Evolutionary conservation across 2,797 vertebrate species (phyloP).

Genomic region (Coluber constrictor): DNA sequence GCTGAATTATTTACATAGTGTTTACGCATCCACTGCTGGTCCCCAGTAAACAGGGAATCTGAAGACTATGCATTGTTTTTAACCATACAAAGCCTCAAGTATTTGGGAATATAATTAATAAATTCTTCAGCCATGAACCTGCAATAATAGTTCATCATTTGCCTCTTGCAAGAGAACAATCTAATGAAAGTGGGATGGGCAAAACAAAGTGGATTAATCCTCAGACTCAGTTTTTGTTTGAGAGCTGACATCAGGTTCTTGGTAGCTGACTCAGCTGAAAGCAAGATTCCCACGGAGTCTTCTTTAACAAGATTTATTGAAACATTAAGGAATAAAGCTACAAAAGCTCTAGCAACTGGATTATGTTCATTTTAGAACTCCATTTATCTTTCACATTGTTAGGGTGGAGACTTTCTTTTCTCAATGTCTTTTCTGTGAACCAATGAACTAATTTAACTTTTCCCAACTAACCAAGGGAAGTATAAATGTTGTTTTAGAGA

Average conservation of each 20-base stretch:
- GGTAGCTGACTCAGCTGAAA: neutral
- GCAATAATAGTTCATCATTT: neutral
- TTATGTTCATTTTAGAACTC: neutral
- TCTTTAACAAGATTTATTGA: neutral
- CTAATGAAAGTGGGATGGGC: neutral
- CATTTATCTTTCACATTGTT: neutral
- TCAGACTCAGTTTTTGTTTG: neutral
- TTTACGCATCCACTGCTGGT: neutral
- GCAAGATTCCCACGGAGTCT: neutral
- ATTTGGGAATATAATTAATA: neutral
- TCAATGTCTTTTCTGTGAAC: neutral
- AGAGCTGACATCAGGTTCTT: neutral
- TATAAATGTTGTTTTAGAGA: neutral
- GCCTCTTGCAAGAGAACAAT: neutral
- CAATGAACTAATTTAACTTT: neutral
- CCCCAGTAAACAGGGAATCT: neutral
- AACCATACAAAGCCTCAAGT: neutral
- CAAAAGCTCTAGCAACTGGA: neutral
- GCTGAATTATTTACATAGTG: conserved; percentile 43
- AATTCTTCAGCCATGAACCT: neutral
- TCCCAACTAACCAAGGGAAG: neutral
- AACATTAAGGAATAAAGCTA: neutral
- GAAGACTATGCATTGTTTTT: neutral
- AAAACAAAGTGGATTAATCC: neutral
- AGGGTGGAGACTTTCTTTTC: neutral